These are phyloP conservation scores for Dissostichus mawsoni DNA, from an alignment of 2,113 vertebrate genomes.

Conservation along the genomic window DNA sequence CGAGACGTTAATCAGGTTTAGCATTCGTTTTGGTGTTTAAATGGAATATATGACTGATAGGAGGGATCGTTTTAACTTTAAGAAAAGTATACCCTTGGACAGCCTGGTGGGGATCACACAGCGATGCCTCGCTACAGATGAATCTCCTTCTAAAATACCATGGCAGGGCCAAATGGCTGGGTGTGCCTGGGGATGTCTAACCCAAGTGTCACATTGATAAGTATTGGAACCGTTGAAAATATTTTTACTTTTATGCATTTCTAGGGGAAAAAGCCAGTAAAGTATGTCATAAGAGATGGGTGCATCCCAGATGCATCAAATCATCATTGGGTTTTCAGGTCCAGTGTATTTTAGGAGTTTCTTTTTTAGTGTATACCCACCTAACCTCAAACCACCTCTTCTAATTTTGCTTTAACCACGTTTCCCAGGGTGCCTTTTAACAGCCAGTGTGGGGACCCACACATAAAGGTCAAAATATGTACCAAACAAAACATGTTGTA, in stretches of 20 bases:
- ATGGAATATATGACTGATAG: neutral
- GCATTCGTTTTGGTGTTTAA: slow-evolving; percentile 11
- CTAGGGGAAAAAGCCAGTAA: neutral
- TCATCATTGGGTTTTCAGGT: slow-evolving; percentile 31
- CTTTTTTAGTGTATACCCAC: slow-evolving; percentile 12
- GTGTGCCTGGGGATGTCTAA: slow-evolving; percentile 11
- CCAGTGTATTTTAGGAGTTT: slow-evolving; percentile 42
- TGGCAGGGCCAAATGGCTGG: slow-evolving; percentile 23
- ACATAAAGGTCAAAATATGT: slow-evolving; percentile 14
- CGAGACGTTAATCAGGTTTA: neutral
- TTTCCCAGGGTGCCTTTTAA: slow-evolving; percentile 39
- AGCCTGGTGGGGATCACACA: slow-evolving; percentile 25
- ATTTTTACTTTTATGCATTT: slow-evolving; percentile 31
- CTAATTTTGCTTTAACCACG: slow-evolving; percentile 8
- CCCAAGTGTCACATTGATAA: slow-evolving; percentile 47
- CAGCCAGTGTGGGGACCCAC: neutral
- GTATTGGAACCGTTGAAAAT: slow-evolving; percentile 16
- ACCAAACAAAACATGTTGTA: neutral
- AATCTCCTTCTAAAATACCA: slow-evolving; percentile 27
- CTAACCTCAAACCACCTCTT: slow-evolving; percentile 40
- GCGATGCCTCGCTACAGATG: slow-evolving; percentile 8
- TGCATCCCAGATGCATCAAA: slow-evolving; percentile 9
- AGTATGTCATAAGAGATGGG: slow-evolving; percentile 25
- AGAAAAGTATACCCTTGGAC: slow-evolving; percentile 13
- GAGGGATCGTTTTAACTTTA: neutral